phyloP scores from a whole-genome alignment of 2,888 invertebrate species.

The Adineta ricciae region DNA sequence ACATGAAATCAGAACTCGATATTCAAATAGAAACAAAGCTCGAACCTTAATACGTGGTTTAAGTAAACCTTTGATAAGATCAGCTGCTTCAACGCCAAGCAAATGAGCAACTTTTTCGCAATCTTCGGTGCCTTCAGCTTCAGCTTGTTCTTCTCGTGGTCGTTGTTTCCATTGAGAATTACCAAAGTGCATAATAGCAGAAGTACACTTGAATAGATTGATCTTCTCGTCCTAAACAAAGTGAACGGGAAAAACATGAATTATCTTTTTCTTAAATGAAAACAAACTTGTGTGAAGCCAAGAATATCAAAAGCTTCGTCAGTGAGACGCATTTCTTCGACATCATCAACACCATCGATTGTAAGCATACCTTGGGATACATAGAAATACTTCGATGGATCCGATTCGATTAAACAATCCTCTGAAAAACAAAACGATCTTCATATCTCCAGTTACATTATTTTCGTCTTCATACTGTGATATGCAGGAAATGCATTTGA shows the following conservation, averaged over 20 bases:
- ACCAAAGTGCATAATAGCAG: slow-evolving; percentile 99
- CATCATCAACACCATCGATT: slow-evolving; percentile 87
- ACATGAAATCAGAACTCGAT: no score
- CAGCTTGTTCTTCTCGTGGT: slow-evolving; percentile 99
- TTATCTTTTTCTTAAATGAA: no score
- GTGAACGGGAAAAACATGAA: no score
- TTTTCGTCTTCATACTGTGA: slow-evolving; percentile 33
- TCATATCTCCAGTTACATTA: neutral
- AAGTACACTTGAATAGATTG: slow-evolving; percentile 91
- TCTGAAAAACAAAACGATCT: slow-evolving; percentile 57
- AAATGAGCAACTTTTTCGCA: slow-evolving; percentile 72
- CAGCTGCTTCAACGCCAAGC: slow-evolving; percentile 73
- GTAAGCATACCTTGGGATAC: slow-evolving; percentile 87
- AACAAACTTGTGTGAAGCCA: slow-evolving; percentile 65
- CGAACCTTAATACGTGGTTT: slow-evolving; percentile 82
- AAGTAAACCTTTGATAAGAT: slow-evolving; percentile 66
- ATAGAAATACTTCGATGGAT: slow-evolving; percentile 67
- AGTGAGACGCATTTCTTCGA: slow-evolving; percentile 66
- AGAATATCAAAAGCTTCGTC: slow-evolving; percentile 90
- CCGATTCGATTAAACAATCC: slow-evolving; percentile 67
- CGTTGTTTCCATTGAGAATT: slow-evolving; percentile 99
- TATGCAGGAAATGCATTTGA: slow-evolving; percentile 34
- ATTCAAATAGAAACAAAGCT: neutral
- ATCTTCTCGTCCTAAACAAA: slow-evolving; percentile 67
- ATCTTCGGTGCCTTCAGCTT: slow-evolving; percentile 76